Base-by-base conservation (phyloP, 2,797 vertebrate genomes). In the Poecilia gillii region DNA sequence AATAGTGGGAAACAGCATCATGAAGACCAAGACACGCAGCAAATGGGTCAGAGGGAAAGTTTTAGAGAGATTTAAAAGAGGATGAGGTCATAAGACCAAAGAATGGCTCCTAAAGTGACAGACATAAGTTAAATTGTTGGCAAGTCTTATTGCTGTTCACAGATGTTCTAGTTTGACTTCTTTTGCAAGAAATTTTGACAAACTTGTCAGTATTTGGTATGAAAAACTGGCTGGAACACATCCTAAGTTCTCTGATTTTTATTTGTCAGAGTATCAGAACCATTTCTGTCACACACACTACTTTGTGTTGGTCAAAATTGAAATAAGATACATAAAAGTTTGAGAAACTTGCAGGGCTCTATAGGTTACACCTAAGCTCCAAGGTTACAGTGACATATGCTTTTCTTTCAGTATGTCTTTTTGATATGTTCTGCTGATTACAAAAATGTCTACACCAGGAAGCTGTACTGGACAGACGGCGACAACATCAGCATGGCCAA, bases 401-500 rank as follows among this genome's bases (percentile, higher is more conserved):
- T 62, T 62, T 76, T 45, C 33, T 20, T 13, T 36, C 36, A 45
- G 70, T 3, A 23, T 43, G 14, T 45, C 49, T 11, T 68, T 43
- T 31, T 66, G 66, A 3, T 16, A 4, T n/a, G 9, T 47, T 79
- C 62, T 28, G 57, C 53, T 43, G 45, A 33, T 73, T 41, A 8
- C 8, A 41, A 66, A 78, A 28, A 76, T 74, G 4, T 43, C 33
- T 80, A 73, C 74, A 79, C n/a, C 83, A 99, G 98, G 82, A 99
- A 99, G 84, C 95, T 99, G 6, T 99, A 98, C 93, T 99, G 98
- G 98, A 99, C 97, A 0, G 98, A 99, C 0, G 98, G 98, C 5
- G 98, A 99, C 93, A 99, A 96, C 91, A 97, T 99, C 96, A 99
- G 96, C 68, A 95, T 98, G 84, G 97, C 98, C 93, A 99, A 99